These are phyloP conservation scores for Drosophila antonietae DNA, from an alignment of 2,888 invertebrate species.

Conservation along the genomic window DNA sequence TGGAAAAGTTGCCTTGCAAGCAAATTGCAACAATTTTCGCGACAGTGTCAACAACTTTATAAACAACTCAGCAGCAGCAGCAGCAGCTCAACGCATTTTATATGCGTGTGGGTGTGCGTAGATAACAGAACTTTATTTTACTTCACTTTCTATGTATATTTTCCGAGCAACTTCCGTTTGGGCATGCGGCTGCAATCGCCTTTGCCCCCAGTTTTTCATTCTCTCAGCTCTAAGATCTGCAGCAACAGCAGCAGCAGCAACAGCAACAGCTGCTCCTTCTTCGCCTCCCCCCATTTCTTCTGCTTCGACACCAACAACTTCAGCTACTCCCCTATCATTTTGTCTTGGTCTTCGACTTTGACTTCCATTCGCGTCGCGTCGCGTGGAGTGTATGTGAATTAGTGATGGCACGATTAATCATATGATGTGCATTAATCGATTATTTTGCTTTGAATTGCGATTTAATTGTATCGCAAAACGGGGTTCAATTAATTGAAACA, in stretches of 20 bases:
- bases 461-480: no score
- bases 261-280: constrained; percentile 7
- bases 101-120: constrained; percentile 40
- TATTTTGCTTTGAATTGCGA: no score
- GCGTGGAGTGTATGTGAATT: constrained; percentile 67
- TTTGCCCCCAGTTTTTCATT: constrained; percentile 42
- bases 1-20: constrained; percentile 65
- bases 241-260: not conserved
- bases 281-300: constrained; percentile 5
- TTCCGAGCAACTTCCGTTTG: constrained; percentile 78
- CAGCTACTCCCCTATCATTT: constrained; percentile 25
- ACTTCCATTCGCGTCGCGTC: constrained; percentile 51
- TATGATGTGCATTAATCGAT: no score
- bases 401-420: no score
- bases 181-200: constrained; percentile 70
- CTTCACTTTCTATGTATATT: constrained; percentile 76
- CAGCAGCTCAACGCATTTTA: constrained; percentile 24
- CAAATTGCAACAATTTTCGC: constrained; percentile 75
- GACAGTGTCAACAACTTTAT: constrained; percentile 64
- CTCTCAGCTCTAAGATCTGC: constrained; percentile 1
- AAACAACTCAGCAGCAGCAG: constrained; percentile 48
- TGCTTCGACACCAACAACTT: not conserved
- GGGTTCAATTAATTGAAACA: no score
- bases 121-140: constrained; percentile 70
- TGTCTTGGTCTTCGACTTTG: constrained; percentile 40